These are phyloP conservation scores for Camponotus vicinus DNA, from an alignment of 1,140 invertebrate genomes.

Conservation along the genomic window DNA sequence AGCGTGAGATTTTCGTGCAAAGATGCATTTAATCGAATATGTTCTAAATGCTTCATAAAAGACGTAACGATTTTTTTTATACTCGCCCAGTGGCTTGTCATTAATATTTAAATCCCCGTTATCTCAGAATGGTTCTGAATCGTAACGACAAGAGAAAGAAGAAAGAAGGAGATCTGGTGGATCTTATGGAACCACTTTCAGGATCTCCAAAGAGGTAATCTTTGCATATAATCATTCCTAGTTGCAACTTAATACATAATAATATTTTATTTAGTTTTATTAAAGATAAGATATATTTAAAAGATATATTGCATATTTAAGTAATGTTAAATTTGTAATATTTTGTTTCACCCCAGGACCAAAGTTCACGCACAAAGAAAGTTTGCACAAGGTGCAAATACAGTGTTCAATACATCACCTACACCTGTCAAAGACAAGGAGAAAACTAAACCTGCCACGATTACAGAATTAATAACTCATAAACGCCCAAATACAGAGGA, in stretches of 20 bases:
- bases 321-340: constrained; percentile 22
- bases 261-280: background rate
- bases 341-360: constrained; percentile 86
- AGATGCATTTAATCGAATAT: background rate
- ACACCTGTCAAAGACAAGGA: constrained; percentile 89
- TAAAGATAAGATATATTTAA: background rate
- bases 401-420: constrained; percentile 80
- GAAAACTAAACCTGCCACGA: constrained; percentile 84
- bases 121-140: constrained; percentile 83
- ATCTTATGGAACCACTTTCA: constrained; percentile 84
- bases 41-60: background rate
- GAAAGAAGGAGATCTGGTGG: constrained; percentile 84
- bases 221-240: background rate
- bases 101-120: background rate
- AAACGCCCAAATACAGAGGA: constrained; percentile 95
- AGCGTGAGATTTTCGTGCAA: background rate
- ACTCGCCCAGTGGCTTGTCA: background rate
- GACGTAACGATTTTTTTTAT: background rate
- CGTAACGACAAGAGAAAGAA: constrained; percentile 85
- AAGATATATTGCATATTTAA: background rate
- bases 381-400: constrained; percentile 93
- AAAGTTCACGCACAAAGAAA: constrained; percentile 96
- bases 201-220: constrained; percentile 87
- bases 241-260: background rate
- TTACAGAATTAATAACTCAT: constrained; percentile 88